These are phyloP conservation scores for Gallinago paraguaiae DNA, from an alignment of 2,113 vertebrate genomes.

Conservation along the genomic window DNA sequence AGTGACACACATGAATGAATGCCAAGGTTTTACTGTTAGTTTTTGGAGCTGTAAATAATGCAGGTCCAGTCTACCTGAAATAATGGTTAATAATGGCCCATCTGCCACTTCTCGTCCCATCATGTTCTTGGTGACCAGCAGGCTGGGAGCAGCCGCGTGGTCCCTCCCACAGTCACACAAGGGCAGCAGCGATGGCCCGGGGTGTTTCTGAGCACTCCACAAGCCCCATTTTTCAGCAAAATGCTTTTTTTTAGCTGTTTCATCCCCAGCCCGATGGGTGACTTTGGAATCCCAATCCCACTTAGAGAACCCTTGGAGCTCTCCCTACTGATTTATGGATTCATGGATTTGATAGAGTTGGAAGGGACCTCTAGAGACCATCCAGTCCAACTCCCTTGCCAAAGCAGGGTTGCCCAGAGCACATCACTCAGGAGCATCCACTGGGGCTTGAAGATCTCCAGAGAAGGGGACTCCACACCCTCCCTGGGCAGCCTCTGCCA, in stretches of 20 bases:
- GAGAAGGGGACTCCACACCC: no score
- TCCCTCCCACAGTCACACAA: background rate
- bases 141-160: background rate
- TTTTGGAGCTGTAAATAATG: background rate
- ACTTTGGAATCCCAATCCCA: background rate
- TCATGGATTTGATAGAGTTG: no score
- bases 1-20: background rate
- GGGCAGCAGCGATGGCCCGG: background rate
- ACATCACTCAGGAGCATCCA: no score
- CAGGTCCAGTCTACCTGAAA: constrained; percentile 15
- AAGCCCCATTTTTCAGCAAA: background rate
- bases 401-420: no score
- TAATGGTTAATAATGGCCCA: background rate
- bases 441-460: no score
- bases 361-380: no score
- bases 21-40: background rate
- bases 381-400: no score
- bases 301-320: background rate
- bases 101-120: background rate
- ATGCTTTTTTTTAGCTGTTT: background rate
- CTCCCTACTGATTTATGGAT: no score
- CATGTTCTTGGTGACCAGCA: background rate
- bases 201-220: background rate
- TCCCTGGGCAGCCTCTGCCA: no score
- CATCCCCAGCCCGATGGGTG: accelerated